Percentiles rank a stretch among this genome's conserved stretches.
phyloP scores from a whole-genome alignment of 37 sponge, comb jelly and placozoan genomes.

The Halichondria panicea region DNA sequence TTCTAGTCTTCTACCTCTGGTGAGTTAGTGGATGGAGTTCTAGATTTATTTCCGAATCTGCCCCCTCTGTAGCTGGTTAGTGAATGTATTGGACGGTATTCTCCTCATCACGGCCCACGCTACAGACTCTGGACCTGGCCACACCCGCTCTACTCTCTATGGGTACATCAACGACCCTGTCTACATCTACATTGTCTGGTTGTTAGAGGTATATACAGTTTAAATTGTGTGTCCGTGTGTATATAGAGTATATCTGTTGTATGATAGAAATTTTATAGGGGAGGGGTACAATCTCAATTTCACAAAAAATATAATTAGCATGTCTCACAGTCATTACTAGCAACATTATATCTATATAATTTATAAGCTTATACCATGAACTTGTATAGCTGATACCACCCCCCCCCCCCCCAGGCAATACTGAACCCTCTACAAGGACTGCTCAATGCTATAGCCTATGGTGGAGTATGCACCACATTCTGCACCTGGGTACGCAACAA shows the following conservation, averaged over 20 bases:
- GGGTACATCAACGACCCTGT: slow-evolving; percentile 23
- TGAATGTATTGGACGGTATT: slow-evolving; percentile 51
- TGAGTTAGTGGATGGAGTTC: neutral
- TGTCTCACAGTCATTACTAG: neutral
- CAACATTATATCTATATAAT: neutral
- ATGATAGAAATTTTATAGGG: neutral
- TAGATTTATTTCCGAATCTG: neutral
- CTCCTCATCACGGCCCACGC: slow-evolving; percentile 27
- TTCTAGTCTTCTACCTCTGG: slow-evolving; percentile 60
- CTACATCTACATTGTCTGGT: slow-evolving; percentile 53
- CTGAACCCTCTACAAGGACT: slow-evolving; percentile 58
- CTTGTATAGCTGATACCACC: too few relatives aligned
- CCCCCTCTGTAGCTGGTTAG: slow-evolving; percentile 27
- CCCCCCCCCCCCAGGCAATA: slow-evolving; percentile 24
- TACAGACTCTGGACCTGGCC: neutral
- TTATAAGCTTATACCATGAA: too few relatives aligned
- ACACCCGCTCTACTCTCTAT: slow-evolving; percentile 8
- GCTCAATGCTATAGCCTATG: slow-evolving; percentile 58
- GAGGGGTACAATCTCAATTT: neutral
- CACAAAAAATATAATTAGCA: neutral
- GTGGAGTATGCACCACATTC: slow-evolving; percentile 8
- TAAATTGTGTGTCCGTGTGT: neutral
- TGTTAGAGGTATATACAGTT: slow-evolving; percentile 34
- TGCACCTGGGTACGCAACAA: slow-evolving; percentile 6
- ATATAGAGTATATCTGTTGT: neutral